Conservation (phyloP, 2,113 vertebrate genomes). For the Tachysurus vachellii region DNA sequence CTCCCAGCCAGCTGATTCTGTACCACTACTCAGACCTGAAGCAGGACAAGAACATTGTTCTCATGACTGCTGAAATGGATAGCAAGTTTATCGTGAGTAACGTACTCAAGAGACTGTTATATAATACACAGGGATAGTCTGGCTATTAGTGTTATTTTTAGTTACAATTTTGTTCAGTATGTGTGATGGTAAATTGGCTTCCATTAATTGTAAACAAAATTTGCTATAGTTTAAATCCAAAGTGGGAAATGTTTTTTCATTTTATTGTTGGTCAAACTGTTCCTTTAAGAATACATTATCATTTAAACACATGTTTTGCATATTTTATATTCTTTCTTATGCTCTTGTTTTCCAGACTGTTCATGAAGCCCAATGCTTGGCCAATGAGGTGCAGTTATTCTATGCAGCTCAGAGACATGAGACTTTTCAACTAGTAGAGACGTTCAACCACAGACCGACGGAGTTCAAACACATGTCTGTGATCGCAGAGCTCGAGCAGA, state of each 20-base stretch:
- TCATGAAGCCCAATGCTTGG: slow-evolving; percentile 90
- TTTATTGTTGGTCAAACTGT: neutral
- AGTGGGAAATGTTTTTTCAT: neutral
- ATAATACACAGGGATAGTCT: neutral
- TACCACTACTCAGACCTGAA: slow-evolving; percentile 91
- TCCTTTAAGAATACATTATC: neutral
- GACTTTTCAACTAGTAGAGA: slow-evolving; percentile 83
- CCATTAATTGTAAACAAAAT: neutral
- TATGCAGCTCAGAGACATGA: slow-evolving; percentile 80
- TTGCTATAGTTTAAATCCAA: neutral
- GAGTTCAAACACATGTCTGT: slow-evolving; percentile 93
- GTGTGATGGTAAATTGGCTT: neutral
- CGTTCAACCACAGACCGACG: slow-evolving; percentile 84
- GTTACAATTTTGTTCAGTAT: neutral
- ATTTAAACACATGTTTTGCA: neutral
- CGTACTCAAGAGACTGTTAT: neutral
- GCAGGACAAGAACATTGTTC: slow-evolving; percentile 87
- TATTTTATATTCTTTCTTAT: neutral
- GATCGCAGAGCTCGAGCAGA: slow-evolving; percentile 88
- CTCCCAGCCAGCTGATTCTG: slow-evolving; percentile 88
- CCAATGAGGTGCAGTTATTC: slow-evolving; percentile 94
- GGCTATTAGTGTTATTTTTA: neutral
- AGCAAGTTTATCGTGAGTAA: slow-evolving; percentile 84
- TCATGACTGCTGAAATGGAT: slow-evolving; percentile 94
- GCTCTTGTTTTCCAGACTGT: slow-evolving; percentile 73